Base-by-base conservation (phyloP, 2,113 vertebrate species). In the Psittacula cyanocephala region DNA sequence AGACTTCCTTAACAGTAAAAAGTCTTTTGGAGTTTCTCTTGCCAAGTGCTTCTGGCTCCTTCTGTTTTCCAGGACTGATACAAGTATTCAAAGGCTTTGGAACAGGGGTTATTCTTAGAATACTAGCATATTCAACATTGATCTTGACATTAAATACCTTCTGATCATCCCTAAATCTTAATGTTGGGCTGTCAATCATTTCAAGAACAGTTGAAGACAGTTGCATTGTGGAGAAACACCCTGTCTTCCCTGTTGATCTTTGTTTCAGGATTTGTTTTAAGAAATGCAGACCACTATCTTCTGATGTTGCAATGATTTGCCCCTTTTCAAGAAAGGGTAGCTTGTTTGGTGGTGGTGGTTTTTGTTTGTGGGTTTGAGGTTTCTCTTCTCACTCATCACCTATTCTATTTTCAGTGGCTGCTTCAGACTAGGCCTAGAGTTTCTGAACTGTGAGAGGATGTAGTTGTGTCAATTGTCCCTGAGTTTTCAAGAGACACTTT, bases 41-140 rank as follows among this genome's bases (percentile, higher is more conserved):
- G 63, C 78, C 52, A 82, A 80, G 18, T 76, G 24, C 10, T 82
- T 84, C 52, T 80, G 33, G 5, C 24, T 94, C 75, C 75, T 79
- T 91, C 78, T 85, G 79, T 78, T 95, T 95, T 82, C 67, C 3
- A 4, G n/a, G 71, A 64, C 46, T 71, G 46, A 49, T 88, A 93
- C 86, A 71, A 92, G 71, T n/a, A 89, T 62, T 89, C 81, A 82
- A 80, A 95, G 71, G 6, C 63, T 92, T 82, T 50, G 35, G 44
- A 96, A 85, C 92, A 93, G 67, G 70, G 74, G 65, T 70, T 89
- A 52, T 85, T 94, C 70, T 93, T 90, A 90, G 95, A 95, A 94
- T 94, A 84, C 59, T 47, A 31, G 6, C 2, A 5, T 64, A 46
- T 83, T 90, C 67, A 92, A 24, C 27, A 24, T 23, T 59, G 69